A percentile compares a stretch with the other conserved stretches of the same genome.
phyloP scores from a whole-genome alignment of 2,888 invertebrate species.

The Cataglyphis cursor region DNA sequence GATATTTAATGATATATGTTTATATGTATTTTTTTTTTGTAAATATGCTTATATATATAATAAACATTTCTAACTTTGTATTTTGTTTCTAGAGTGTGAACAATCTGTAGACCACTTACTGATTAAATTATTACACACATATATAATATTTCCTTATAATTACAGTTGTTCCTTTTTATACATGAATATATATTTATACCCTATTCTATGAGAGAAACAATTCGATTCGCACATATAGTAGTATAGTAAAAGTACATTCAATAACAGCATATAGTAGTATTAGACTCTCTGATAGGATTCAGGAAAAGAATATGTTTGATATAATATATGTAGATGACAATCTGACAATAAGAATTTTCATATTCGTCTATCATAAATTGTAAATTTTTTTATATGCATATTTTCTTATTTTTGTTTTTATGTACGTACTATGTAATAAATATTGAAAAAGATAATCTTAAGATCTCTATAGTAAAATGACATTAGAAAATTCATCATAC shows the following conservation, averaged over 20 bases:
- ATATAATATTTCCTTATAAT: background rate
- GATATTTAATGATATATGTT: conserved; percentile 57
- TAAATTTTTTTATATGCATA: background rate
- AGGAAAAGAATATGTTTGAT: too few relatives aligned
- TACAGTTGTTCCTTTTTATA: background rate
- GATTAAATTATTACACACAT: background rate
- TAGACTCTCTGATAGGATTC: too few relatives aligned
- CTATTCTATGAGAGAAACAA: too few relatives aligned
- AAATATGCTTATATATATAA: conserved; percentile 56
- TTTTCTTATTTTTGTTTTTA: background rate
- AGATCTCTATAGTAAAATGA: background rate
- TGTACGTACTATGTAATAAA: background rate
- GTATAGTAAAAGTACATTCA: background rate
- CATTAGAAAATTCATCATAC: too few relatives aligned
- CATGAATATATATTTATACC: background rate
- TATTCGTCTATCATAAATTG: background rate
- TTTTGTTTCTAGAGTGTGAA: background rate
- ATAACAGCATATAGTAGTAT: too few relatives aligned
- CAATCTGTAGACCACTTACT: background rate
- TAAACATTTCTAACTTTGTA: conserved; percentile 3
- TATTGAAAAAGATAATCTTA: background rate
- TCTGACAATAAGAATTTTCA: background rate
- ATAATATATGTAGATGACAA: too few relatives aligned
- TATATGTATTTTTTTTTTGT: conserved; percentile 56
- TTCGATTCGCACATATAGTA: background rate